Evolutionary conservation across 37 sponge, comb jelly and placozoan genomes (phyloP).

Genomic region (Cladorhizidae sp.): DNA sequence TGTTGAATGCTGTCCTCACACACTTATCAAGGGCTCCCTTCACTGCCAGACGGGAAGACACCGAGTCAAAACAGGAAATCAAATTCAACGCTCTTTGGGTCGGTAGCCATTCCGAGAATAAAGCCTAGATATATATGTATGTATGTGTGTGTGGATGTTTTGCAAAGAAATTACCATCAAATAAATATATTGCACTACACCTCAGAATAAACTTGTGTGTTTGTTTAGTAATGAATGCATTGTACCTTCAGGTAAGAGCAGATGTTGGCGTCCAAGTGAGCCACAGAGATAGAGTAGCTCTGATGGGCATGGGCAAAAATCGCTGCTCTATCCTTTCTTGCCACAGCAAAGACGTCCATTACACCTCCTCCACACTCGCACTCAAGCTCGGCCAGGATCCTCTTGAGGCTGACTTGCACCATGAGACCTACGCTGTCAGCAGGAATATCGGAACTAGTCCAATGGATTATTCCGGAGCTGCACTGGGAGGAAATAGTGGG

Average conservation of each 20-base stretch:
- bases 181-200: no score
- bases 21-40: conserved; percentile 25
- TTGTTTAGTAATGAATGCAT: no score
- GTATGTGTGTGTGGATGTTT: no score
- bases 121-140: no score
- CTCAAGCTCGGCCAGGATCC: conserved; percentile 7
- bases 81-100: conserved; percentile 20
- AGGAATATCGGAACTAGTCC: background rate
- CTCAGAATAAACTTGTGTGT: no score
- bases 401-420: conserved; percentile 1
- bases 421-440: conserved; percentile 34
- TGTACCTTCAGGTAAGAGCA: conserved; percentile 56
- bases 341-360: conserved; percentile 38
- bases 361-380: conserved; percentile 3
- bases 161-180: no score
- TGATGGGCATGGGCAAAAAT: conserved; percentile 24
- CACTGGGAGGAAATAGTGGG: background rate
- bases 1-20: conserved; percentile 23
- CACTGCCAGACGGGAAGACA: conserved; percentile 27
- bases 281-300: conserved; percentile 16
- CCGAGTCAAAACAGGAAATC: conserved; percentile 33
- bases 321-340: background rate
- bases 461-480: background rate
- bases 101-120: background rate
- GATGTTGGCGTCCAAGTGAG: conserved; percentile 44